These are phyloP conservation scores for Vultur gryphus DNA, from an alignment of 2,797 vertebrate species.

Conservation along the genomic window DNA sequence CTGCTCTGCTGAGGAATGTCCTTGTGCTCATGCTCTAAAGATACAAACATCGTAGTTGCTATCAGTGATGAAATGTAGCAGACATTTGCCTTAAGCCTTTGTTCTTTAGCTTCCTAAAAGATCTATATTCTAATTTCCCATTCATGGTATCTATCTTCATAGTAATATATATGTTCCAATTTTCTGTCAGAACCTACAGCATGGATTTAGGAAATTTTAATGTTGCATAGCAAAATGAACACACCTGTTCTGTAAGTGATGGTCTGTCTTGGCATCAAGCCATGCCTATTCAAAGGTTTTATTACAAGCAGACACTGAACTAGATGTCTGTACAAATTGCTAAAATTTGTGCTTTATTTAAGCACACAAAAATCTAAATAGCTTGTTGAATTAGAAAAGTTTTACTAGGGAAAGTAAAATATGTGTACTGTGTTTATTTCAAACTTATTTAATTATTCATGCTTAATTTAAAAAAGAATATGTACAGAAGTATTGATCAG, in stretches of 20 bases:
- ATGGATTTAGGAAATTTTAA: not conserved
- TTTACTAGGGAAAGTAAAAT: not conserved
- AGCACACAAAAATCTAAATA: not conserved
- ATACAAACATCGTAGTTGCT: not conserved
- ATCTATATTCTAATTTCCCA: not conserved
- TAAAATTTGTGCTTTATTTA: not conserved
- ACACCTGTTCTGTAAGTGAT: not conserved
- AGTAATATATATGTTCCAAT: not conserved
- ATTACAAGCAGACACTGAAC: not conserved
- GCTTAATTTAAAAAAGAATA: not conserved
- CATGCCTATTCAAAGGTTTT: not conserved
- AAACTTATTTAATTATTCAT: not conserved
- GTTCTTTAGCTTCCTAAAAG: not conserved
- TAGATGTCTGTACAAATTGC: not conserved
- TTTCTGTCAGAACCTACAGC: not conserved
- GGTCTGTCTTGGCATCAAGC: not conserved
- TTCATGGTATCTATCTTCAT: not conserved
- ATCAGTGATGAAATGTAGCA: not conserved
- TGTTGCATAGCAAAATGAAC: not conserved
- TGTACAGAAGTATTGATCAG: not conserved
- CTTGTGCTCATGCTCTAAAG: not conserved
- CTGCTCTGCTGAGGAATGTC: not conserved
- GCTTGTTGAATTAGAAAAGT: not conserved
- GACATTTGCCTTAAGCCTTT: not conserved
- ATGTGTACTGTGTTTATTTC: not conserved